Percentiles rank a stretch among this genome's conserved stretches.
Evolutionary conservation across 2,113 vertebrate species (phyloP).

Genomic region (Pimephales promelas): DNA sequence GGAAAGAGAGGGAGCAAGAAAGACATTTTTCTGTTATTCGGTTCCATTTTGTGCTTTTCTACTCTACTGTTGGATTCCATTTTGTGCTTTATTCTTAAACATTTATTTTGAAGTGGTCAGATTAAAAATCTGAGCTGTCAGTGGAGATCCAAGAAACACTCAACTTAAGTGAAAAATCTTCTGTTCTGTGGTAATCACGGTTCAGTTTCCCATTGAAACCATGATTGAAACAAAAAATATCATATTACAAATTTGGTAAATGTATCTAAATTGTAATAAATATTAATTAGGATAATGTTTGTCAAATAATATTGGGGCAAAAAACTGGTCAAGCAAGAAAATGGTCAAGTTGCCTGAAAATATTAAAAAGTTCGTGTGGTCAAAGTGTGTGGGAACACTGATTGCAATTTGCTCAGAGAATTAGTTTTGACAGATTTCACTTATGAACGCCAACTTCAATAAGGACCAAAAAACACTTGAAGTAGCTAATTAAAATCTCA

Average conservation of each 20-base stretch:
- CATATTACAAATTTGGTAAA: background rate
- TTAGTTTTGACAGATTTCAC: background rate
- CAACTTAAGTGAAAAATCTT: background rate
- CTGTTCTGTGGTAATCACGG: background rate
- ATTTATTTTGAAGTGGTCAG: background rate
- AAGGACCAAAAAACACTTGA: conserved; percentile 36
- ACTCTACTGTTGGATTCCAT: conserved; percentile 55
- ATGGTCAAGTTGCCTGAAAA: too few relatives aligned
- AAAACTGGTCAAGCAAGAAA: too few relatives aligned
- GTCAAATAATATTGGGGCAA: too few relatives aligned
- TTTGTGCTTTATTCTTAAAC: conserved; percentile 47
- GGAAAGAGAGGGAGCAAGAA: conserved; percentile 16
- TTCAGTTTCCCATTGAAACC: background rate
- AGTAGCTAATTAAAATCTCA: conserved; percentile 76
- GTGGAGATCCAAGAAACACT: background rate
- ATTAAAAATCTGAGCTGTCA: background rate
- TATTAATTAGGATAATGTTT: background rate
- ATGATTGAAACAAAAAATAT: background rate
- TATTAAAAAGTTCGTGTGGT: background rate
- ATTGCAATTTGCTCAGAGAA: background rate
- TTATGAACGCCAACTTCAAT: background rate
- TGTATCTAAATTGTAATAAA: background rate
- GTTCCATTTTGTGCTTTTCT: conserved; percentile 55
- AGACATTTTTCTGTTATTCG: conserved; percentile 55
- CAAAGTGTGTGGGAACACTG: background rate